Evolutionary conservation across 2,888 invertebrate species (phyloP), one percentile per base, ranked within the genome.

Genomic region (Mesorhabditis spiculigera): DNA sequence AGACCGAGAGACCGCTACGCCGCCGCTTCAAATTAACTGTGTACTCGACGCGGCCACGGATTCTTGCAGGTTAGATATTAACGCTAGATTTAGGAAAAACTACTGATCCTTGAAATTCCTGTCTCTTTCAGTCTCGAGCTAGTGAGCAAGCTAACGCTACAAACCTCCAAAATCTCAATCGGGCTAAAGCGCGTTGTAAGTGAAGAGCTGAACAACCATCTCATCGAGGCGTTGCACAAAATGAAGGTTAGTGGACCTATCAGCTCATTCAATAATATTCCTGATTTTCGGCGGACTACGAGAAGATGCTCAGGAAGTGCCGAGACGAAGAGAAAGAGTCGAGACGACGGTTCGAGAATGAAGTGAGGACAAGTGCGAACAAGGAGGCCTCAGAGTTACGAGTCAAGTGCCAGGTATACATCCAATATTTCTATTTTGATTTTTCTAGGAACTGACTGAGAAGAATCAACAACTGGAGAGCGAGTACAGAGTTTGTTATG

Each of bases 171-270:
- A 50, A 50, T 50, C n/a, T 10, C 8, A 13, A 50, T 50, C n/a
- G n/a, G 10, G 8, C n/a, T 50, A n/a, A 10, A n/a, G 8, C 58
- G 58, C 58, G 58, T 50, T 50, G 58, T 50, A 13, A n/a, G 58
- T 50, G 58, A 50, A n/a, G 58, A 50, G 58, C 58, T 50, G 58
- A 50, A 50, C n/a, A 13, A 50, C n/a, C 58, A 50, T 50, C n/a
- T 50, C 8, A 50, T 50, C n/a, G 58, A 50, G 8, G 58, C 58
- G n/a, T n/a, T 50, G 58, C 8, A n/a, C n/a, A 10, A n/a, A n/a
- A 50, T 50, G n/a, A 50, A 50, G 58, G 58, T 50, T 13, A 50
- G 58, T 10, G 58, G n/a, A 50, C n/a, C 58, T 50, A 13, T 50
- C 28, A 28, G 28, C 28, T 28, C 28, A 28, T 28, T 28, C 28